Evolutionary conservation across 2,797 vertebrate genomes (phyloP), one percentile per base, ranked within the genome.

Genomic region (Acomys russatus): DNA sequence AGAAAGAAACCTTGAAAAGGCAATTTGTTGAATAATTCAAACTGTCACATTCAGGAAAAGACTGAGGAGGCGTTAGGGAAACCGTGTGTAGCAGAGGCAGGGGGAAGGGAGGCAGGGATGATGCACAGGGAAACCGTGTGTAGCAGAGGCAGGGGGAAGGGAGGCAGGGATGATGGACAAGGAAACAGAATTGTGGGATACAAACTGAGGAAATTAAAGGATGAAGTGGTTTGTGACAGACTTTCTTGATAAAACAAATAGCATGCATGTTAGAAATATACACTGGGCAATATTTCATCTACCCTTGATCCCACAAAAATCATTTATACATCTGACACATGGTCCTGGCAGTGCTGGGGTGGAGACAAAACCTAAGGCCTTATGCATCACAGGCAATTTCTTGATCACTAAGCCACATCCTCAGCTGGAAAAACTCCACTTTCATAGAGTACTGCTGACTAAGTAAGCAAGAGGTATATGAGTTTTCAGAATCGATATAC

Each of bases 361-460:
- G 35, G 35, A 22, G 71, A 63, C 12, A 44, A 35, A 10, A n/a
- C 88, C 20, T 15, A 64, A 23, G 59, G 38, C 20, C 59, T 66
- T 12, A 78, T n/a, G 15, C 20, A 49, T 77, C 30, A 38, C 14
- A 30, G 35, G 70, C 25, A 63, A 23, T 61, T 44, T 14, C 35
- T 74, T 25, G 23, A 10, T 25, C 59, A 49, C 35, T 85, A 68
- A 77, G 20, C 2, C 18, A 35, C 14, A 25, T 7, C 73, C n/a
- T 14, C 20, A 25, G 20, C 59, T 25, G 38, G 9, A 33, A 78
- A 66, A 54, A 28, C 14, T 66, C 66, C 33, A 54, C 44, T 51
- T 61, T 77, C 64, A 49, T 71, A 94, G 7, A 82, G 89, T 94
- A 23, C 18, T 80, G 4, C 77, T 96, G 86, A 49, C 61, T 80